Conservation (phyloP, 2,113 vertebrate species). For the Melanerpes formicivorus region DNA sequence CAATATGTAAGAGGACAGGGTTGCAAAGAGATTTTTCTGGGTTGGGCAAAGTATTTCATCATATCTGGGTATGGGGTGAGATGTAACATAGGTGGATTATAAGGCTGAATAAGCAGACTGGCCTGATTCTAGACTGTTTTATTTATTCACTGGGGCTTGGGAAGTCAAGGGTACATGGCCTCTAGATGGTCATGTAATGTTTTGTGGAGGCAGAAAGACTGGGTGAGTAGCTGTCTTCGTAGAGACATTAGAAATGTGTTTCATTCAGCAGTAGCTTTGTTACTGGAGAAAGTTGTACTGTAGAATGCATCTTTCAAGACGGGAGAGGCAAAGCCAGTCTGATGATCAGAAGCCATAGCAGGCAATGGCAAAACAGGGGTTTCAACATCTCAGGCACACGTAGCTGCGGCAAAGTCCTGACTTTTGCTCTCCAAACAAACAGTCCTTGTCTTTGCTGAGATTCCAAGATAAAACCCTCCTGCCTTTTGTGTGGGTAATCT, state of each 20-base stretch:
- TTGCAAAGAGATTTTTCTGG: background rate
- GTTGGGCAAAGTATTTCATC: background rate
- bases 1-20: background rate
- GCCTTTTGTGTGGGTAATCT: background rate
- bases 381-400: background rate
- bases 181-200: background rate
- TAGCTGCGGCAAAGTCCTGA: background rate
- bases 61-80: background rate
- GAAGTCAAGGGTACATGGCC: background rate
- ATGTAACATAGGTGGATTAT: background rate
- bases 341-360: background rate
- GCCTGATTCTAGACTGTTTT: background rate
- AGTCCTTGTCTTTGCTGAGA: background rate
- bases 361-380: background rate
- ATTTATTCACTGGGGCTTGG: background rate
- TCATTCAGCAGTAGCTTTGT: background rate
- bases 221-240: background rate
- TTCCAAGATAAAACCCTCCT: background rate
- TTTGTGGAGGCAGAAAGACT: background rate
- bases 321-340: background rate
- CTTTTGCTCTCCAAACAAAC: background rate
- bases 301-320: background rate
- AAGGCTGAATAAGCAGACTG: background rate
- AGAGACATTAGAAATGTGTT: background rate
- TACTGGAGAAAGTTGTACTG: background rate